Evolutionary conservation across 1,140 invertebrate genomes (phyloP).

Genomic region (Aradophagus sp.): DNA sequence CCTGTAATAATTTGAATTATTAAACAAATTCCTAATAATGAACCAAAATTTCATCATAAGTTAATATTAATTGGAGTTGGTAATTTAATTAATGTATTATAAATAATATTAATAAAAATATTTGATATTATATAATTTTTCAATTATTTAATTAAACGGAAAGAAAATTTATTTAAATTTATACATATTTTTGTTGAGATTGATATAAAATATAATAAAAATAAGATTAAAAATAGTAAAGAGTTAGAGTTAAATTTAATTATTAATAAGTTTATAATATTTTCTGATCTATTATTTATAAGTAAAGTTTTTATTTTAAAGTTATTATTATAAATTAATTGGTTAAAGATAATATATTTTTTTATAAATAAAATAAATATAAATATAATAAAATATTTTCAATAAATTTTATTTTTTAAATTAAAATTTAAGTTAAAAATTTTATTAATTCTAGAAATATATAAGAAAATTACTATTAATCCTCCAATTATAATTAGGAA

Average conservation of each 20-base stretch:
- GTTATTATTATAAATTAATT: too few species aligned
- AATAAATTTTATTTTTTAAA: constrained; percentile 2
- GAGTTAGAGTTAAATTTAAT: too few species aligned
- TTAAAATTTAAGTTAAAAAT: constrained; percentile 27
- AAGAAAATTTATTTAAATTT: constrained; percentile 21
- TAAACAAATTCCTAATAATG: constrained; percentile 77
- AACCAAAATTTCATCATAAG: constrained; percentile 71
- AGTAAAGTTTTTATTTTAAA: too few species aligned
- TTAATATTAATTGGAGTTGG: constrained; percentile 69
- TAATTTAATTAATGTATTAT: constrained; percentile 74
- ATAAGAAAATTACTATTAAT: constrained; percentile 77
- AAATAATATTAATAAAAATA: constrained; percentile 75
- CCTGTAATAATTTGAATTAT: constrained; percentile 77
- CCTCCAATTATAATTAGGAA: constrained; percentile 76
- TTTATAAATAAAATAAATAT: constrained; percentile 62
- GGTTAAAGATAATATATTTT: too few species aligned
- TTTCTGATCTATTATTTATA: too few species aligned
- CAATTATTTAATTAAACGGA: constrained; percentile 65
- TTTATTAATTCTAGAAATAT: constrained; percentile 73
- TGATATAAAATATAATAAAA: too few species aligned
- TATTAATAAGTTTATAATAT: too few species aligned
- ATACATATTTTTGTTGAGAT: too few species aligned
- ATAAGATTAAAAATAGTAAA: too few species aligned
- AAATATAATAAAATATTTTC: constrained; percentile 23
- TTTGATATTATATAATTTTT: constrained; percentile 62